Conservation (phyloP, 2,888 invertebrate species). For the Stenoptilia bipunctidactyla region DNA sequence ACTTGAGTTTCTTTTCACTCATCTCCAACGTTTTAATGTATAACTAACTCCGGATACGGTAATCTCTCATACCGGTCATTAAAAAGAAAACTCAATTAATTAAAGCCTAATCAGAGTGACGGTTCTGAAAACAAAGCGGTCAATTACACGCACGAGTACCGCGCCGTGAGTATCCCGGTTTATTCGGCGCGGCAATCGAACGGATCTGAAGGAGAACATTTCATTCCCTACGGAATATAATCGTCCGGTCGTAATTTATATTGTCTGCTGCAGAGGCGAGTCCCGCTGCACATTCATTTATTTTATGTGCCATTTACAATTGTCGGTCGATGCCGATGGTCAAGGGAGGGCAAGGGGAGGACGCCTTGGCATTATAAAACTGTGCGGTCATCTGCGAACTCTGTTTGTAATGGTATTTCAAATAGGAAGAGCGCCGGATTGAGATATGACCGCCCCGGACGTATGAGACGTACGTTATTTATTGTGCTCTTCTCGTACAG, state of each 20-base stretch:
- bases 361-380: constrained; percentile 70
- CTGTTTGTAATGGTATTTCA: constrained; percentile 60
- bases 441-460: too few species aligned
- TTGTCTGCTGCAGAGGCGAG: constrained; percentile 73
- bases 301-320: constrained; percentile 74
- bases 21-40: too few species aligned
- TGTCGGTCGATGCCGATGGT: constrained; percentile 67
- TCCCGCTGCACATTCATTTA: constrained; percentile 73
- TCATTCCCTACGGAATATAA: constrained; percentile 71
- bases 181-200: constrained; percentile 24
- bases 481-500: too few species aligned
- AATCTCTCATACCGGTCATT: too few species aligned
- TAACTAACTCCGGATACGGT: too few species aligned
- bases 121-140: constrained; percentile 40
- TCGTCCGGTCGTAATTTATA: constrained; percentile 73
- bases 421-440: neutral
- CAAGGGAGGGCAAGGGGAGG: constrained; percentile 58
- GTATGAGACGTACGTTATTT: too few species aligned
- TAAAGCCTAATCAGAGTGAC: constrained; percentile 36
- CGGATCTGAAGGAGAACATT: constrained; percentile 66
- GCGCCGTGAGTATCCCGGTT: constrained; percentile 12
- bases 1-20: too few species aligned
- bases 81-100: constrained; percentile 1
- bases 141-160: constrained; percentile 49
- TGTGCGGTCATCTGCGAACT: constrained; percentile 67